A percentile compares a stretch with the other conserved stretches of the same genome.
These are phyloP conservation scores for Hemibagrus wyckioides DNA, from an alignment of 2,113 vertebrate genomes.

Conservation along the genomic window DNA sequence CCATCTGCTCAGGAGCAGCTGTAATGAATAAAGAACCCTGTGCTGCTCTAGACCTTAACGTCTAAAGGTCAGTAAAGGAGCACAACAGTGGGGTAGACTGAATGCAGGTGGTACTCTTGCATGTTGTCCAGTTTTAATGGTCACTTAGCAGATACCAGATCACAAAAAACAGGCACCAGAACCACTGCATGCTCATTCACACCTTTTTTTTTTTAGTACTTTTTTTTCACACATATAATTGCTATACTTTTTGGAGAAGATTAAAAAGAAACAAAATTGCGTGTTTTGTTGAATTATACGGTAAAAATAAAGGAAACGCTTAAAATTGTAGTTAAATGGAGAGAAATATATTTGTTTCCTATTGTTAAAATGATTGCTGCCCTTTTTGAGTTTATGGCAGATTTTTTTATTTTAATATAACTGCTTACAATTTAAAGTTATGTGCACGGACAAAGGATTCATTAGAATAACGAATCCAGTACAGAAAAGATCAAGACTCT, in stretches of 20 bases:
- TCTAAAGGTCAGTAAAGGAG: conserved; percentile 38
- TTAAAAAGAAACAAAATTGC: background rate
- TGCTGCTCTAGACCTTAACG: background rate
- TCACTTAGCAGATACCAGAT: background rate
- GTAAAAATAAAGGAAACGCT: background rate
- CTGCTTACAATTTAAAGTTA: too few species aligned
- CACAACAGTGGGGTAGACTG: background rate
- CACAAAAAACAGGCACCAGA: background rate
- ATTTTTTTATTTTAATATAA: background rate
- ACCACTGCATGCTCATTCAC: background rate
- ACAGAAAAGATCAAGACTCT: too few species aligned
- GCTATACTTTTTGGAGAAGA: background rate
- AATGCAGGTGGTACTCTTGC: background rate
- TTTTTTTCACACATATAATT: background rate
- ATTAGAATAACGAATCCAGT: background rate
- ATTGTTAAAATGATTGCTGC: background rate
- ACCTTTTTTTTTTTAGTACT: background rate
- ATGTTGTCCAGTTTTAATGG: background rate
- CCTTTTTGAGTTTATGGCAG: background rate
- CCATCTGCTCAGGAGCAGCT: conserved; percentile 46
- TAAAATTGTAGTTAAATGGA: background rate
- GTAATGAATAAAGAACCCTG: conserved; percentile 39
- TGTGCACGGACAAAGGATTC: background rate
- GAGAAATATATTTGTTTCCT: background rate
- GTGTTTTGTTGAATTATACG: background rate